These are phyloP conservation scores for Anoura caudifer DNA, from an alignment of 2,113 vertebrate species.

Conservation along the genomic window DNA sequence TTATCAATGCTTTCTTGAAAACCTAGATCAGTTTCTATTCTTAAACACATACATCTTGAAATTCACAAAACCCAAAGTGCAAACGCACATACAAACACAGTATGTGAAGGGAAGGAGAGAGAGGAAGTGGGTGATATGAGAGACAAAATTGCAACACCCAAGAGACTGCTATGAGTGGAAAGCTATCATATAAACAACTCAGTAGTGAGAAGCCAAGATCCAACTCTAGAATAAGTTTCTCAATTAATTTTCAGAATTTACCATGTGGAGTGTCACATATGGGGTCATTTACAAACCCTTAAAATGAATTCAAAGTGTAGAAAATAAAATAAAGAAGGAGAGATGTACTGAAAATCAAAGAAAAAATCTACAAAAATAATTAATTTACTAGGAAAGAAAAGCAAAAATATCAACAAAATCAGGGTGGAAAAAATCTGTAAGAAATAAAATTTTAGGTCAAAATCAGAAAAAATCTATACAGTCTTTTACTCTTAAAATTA, in stretches of 20 bases:
- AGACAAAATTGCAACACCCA: neutral
- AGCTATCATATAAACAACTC: neutral
- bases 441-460: neutral
- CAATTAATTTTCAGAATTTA: neutral
- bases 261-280: neutral
- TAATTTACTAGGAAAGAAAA: neutral
- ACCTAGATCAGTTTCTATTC: neutral
- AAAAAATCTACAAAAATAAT: neutral
- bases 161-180: neutral
- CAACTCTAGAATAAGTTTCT: neutral
- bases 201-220: neutral
- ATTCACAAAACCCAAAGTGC: neutral
- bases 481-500: neutral
- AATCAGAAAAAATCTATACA: neutral
- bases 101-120: neutral
- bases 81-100: neutral
- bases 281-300: neutral
- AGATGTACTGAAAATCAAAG: neutral
- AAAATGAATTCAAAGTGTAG: neutral
- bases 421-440: neutral
- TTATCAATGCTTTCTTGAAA: slow-evolving; percentile 14
- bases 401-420: neutral
- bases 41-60: neutral
- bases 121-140: too few species aligned
- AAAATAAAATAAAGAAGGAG: neutral